Percentiles rank a stretch among this genome's conserved stretches.
These are phyloP conservation scores for Ophion costatus DNA, from an alignment of 2,888 invertebrate genomes.

Conservation along the genomic window DNA sequence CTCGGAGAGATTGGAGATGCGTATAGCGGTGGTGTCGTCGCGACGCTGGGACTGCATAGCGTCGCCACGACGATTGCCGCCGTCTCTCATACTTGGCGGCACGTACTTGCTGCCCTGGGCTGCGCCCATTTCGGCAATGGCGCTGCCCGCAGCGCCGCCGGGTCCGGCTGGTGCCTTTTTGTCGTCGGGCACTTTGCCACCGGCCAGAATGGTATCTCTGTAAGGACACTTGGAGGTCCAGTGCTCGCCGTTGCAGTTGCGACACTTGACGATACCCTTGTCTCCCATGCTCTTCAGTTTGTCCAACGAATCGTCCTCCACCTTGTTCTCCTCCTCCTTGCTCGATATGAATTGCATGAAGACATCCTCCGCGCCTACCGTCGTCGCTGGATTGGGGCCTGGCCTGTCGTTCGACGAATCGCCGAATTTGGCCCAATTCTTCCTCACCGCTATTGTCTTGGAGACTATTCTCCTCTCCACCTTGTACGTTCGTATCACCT, in stretches of 20 bases:
- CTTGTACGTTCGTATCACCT: constrained; percentile 95
- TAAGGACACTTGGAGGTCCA: constrained; percentile 99
- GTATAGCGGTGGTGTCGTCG: constrained; percentile 95
- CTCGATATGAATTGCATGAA: constrained; percentile 96
- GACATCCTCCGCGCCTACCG: constrained; percentile 97
- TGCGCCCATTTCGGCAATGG: constrained; percentile 73
- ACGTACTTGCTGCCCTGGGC: constrained; percentile 90
- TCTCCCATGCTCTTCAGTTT: constrained; percentile 89
- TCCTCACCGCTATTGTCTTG: constrained; percentile 96
- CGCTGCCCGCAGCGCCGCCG: constrained; percentile 73
- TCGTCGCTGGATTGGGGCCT: constrained; percentile 99
- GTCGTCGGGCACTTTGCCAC: constrained; percentile 84
- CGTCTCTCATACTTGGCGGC: constrained; percentile 95
- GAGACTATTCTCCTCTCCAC: constrained; percentile 95
- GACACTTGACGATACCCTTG: constrained; percentile 92
- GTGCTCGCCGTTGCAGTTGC: constrained; percentile 97
- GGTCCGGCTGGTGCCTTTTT: constrained; percentile 80
- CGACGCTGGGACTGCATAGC: constrained; percentile 88
- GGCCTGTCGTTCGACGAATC: constrained; percentile 95
- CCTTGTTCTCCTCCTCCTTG: constrained; percentile 94
- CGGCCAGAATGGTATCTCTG: constrained; percentile 94
- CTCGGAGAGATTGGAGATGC: constrained; percentile 98
- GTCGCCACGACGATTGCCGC: constrained; percentile 90
- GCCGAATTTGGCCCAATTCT: constrained; percentile 98
- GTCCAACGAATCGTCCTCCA: constrained; percentile 93